Percentiles rank a stretch among this genome's conserved stretches.
Evolutionary conservation across 2,888 invertebrate genomes (phyloP).

Genomic region (Acrocera orbiculus): DNA sequence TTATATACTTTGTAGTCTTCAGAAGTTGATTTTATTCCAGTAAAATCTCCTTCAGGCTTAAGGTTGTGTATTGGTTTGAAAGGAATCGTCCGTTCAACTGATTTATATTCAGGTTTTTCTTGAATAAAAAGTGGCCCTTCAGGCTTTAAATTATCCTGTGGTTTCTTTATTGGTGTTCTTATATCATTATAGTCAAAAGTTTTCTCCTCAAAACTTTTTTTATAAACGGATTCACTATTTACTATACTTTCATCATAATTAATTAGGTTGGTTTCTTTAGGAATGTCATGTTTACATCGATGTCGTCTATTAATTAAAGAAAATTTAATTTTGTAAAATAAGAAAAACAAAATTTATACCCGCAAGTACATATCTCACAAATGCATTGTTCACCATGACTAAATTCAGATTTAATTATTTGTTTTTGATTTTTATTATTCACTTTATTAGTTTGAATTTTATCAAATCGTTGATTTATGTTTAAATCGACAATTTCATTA

Average conservation of each 20-base stretch:
- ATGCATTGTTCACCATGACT: conserved; percentile 63
- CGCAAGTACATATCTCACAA: conserved; percentile 80
- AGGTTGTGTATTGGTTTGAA: conserved; percentile 38
- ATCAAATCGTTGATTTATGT: too few relatives aligned
- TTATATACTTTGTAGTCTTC: conserved; percentile 19
- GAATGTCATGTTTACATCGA: conserved; percentile 54
- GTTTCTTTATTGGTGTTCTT: conserved; percentile 33
- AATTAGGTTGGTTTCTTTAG: conserved; percentile 15
- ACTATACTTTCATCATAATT: conserved; percentile 1
- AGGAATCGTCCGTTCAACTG: conserved; percentile 35
- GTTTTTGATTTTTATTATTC: not conserved
- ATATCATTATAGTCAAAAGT: conserved; percentile 15
- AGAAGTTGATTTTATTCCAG: conserved; percentile 33
- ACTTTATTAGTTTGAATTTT: too few relatives aligned
- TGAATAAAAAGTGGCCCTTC: conserved; percentile 39
- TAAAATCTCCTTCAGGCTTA: conserved; percentile 34
- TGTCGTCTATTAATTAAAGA: conserved; percentile 47
- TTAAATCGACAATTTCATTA: too few relatives aligned
- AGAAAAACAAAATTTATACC: conserved; percentile 34
- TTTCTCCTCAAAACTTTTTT: conserved; percentile 1
- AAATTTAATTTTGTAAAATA: not conserved
- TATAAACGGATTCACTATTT: conserved; percentile 2
- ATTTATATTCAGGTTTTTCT: conserved; percentile 30
- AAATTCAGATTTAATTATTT: not conserved
- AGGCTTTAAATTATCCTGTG: conserved; percentile 40